These are phyloP conservation scores for Perca schrenkii DNA, from an alignment of 2,113 vertebrate species.

Conservation along the genomic window DNA sequence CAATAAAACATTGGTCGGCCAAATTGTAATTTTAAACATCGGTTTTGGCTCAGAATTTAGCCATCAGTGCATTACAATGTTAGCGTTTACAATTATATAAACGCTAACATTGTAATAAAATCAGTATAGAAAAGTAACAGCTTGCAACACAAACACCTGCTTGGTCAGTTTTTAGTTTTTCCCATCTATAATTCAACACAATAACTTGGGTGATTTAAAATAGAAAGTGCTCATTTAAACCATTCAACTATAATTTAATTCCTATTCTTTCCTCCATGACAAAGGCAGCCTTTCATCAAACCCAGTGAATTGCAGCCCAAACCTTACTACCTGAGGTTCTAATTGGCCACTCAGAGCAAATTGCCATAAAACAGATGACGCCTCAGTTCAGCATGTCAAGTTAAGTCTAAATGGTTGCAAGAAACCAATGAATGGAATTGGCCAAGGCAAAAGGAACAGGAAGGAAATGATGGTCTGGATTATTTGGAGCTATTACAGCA, in stretches of 20 bases:
- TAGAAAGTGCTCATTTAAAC: conserved; percentile 9
- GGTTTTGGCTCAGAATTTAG: too few species aligned
- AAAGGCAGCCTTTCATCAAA: conserved; percentile 32
- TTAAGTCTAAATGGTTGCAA: conserved; percentile 44
- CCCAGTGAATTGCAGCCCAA: conserved; percentile 18
- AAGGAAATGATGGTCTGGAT: conserved; percentile 66
- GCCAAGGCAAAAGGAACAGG: conserved; percentile 62
- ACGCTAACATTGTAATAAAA: neutral
- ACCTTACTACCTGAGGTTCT: conserved; percentile 37
- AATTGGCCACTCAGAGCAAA: conserved; percentile 28
- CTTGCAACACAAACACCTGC: conserved; percentile 13
- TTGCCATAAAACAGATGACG: conserved; percentile 32
- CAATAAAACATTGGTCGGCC: too few species aligned
- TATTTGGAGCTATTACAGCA: conserved; percentile 65
- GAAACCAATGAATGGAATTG: conserved; percentile 47
- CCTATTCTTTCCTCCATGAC: neutral
- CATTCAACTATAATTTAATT: conserved; percentile 29
- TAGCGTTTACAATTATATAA: neutral
- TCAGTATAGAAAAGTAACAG: neutral
- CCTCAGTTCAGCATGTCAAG: conserved; percentile 51
- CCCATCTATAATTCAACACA: conserved; percentile 37
- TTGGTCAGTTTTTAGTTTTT: conserved; percentile 19
- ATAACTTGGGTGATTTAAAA: conserved; percentile 12
- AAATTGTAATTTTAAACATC: too few species aligned
- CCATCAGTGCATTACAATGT: too few species aligned